A percentile compares a stretch with the other conserved stretches of the same genome.
These are phyloP conservation scores for Shargacucullia verbasci DNA, from an alignment of 2,888 invertebrate genomes.

Conservation along the genomic window DNA sequence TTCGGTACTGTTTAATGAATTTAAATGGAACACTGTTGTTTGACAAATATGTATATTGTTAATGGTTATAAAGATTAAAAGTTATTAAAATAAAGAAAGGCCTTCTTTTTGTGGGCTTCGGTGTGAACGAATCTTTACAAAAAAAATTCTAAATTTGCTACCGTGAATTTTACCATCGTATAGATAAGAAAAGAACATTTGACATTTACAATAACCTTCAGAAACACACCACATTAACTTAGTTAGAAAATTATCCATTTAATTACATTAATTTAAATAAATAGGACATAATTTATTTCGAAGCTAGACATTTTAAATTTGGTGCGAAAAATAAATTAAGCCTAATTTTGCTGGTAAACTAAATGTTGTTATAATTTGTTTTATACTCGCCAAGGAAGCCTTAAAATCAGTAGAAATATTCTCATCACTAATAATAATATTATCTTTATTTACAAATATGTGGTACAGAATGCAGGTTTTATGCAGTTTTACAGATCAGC, in stretches of 20 bases:
- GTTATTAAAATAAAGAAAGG: too few relatives aligned
- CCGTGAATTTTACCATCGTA: slow-evolving; percentile 39
- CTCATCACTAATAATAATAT: too few relatives aligned
- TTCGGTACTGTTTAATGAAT: too few relatives aligned
- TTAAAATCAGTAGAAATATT: too few relatives aligned
- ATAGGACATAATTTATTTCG: slow-evolving; percentile 9
- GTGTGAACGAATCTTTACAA: slow-evolving; percentile 14
- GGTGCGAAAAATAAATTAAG: slow-evolving; percentile 13
- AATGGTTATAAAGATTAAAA: too few relatives aligned
- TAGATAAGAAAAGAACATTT: slow-evolving; percentile 41
- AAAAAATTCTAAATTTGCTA: slow-evolving; percentile 30
- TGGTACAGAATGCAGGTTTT: too few relatives aligned
- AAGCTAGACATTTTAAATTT: slow-evolving; percentile 3
- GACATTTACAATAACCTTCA: slow-evolving; percentile 31
- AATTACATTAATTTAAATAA: slow-evolving; percentile 22
- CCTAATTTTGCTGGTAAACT: neutral
- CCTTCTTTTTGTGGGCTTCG: too few relatives aligned
- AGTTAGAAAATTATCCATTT: slow-evolving; percentile 11
- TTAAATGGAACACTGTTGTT: too few relatives aligned
- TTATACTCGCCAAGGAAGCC: too few relatives aligned
- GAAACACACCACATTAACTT: slow-evolving; percentile 17
- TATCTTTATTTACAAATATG: too few relatives aligned
- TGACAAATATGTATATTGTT: too few relatives aligned
- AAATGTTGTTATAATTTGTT: neutral
- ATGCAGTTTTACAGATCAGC: too few relatives aligned